Conservation (phyloP, 2,888 invertebrate genomes). For the Protonemura montana region DNA sequence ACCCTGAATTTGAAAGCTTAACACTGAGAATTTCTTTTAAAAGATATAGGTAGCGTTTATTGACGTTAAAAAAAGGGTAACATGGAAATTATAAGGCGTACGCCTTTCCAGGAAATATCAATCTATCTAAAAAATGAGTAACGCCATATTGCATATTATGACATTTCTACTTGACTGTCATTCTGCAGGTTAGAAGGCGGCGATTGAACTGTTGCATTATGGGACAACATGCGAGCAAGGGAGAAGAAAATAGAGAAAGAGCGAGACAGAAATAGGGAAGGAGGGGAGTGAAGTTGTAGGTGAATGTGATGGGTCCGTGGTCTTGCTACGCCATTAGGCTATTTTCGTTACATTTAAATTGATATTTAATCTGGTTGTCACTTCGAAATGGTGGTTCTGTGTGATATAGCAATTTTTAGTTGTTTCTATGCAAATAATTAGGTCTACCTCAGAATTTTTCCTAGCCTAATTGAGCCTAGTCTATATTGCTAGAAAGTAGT, state of each 20-base stretch:
- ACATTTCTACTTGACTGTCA: neutral
- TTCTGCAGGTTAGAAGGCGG: neutral
- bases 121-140: neutral
- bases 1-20: neutral
- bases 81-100: neutral
- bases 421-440: neutral
- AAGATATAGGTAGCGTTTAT: neutral
- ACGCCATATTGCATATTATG: neutral
- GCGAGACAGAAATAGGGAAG: slow-evolving; percentile 7
- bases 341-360: slow-evolving; percentile 1
- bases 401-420: neutral
- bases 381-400: slow-evolving; percentile 5
- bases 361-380: neutral
- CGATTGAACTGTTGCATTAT: neutral
- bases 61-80: neutral
- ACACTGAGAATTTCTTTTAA: neutral
- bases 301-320: slow-evolving; percentile 12
- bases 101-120: neutral
- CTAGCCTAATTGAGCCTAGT: neutral
- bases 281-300: slow-evolving; percentile 12
- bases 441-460: neutral
- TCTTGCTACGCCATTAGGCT: slow-evolving; percentile 12
- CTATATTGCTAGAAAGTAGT: neutral
- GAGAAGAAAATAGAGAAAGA: neutral
- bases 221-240: neutral